Evolutionary conservation across 2,113 vertebrate species (phyloP).

Genomic region (Orientallactaga bullata): DNA sequence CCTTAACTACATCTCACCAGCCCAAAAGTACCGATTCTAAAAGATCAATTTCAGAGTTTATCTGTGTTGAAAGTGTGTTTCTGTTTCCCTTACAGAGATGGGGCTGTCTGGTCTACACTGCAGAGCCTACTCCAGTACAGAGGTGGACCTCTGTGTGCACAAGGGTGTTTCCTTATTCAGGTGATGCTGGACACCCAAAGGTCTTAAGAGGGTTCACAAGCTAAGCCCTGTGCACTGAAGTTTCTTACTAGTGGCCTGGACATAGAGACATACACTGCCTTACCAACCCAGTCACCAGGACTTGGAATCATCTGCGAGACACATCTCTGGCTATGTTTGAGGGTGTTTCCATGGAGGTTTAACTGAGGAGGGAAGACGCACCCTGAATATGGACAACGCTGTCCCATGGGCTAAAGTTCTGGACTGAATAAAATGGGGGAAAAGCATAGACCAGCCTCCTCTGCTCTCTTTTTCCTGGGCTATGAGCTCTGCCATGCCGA

Average conservation of each 20-base stretch:
- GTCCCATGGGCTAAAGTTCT: neutral
- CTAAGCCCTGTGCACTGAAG: neutral
- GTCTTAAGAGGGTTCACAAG: neutral
- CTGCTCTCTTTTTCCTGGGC: neutral
- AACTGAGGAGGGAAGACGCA: too few relatives aligned
- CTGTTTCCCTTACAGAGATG: neutral
- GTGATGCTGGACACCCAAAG: neutral
- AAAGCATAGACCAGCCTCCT: neutral
- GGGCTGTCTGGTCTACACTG: fast-evolving
- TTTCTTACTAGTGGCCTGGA: neutral
- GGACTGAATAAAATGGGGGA: neutral
- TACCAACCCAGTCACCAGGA: too few relatives aligned
- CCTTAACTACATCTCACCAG: too few relatives aligned
- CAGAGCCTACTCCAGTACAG: neutral
- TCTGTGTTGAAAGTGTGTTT: neutral
- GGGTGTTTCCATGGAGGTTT: too few relatives aligned
- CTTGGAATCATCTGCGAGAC: too few relatives aligned
- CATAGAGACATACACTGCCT: neutral
- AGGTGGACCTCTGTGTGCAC: neutral
- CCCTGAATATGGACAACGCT: neutral
- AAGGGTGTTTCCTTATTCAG: fast-evolving
- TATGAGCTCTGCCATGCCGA: neutral
- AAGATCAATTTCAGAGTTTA: neutral
- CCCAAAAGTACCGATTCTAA: neutral
- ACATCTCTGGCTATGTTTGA: too few relatives aligned